Evolutionary conservation across 2,113 vertebrate species (phyloP), one percentile per base, ranked within the genome.

Genomic region (Hydropotes inermis): DNA sequence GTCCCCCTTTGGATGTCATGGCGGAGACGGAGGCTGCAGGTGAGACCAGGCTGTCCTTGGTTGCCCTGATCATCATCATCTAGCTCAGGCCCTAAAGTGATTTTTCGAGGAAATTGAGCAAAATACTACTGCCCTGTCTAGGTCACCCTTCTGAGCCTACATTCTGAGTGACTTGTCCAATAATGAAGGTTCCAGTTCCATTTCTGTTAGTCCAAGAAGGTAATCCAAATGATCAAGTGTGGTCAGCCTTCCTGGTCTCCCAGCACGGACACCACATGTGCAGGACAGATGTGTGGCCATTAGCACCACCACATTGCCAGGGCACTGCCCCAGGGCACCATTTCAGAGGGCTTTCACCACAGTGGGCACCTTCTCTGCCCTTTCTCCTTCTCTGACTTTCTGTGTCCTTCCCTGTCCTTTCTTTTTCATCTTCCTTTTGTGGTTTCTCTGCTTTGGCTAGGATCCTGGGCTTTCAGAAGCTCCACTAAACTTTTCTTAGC

Each of bases 11-110:
- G 33, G 74, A 81, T 92, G 39, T 3, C 70, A 21, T 3, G 28
- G 87, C 4, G 4, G 36, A 1, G 30, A 39, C 8, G 1, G 4
- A 25, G 52, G 4, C 39, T 86, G 5, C 84, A 97, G 97, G 97
- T 98, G 23, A 98, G 97, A 79, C 28, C 23, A 14, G 30, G 58
- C 17, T 60, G 11, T 60, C 55, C 79, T 81, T 45, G 54, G 45
- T 8, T 84, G 12, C 13, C 45, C 74, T 91, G 64, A 33, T 61
- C n/a, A 17, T 54, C 47, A 3, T 54, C 33, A 43, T 87, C 52
- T 30, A 30, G 16, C 25, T 96, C 64, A 64, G 85, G 10, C 60
- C 27, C 50, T 47, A 21, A 74, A 61, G 30, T 64, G 67, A 39
- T 39, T 88, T 52, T 61, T 52, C 11, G 21, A 60, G n/a, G 25